phyloP scores from a whole-genome alignment of 2,797 vertebrate genomes.

The Acanthis flammea region DNA sequence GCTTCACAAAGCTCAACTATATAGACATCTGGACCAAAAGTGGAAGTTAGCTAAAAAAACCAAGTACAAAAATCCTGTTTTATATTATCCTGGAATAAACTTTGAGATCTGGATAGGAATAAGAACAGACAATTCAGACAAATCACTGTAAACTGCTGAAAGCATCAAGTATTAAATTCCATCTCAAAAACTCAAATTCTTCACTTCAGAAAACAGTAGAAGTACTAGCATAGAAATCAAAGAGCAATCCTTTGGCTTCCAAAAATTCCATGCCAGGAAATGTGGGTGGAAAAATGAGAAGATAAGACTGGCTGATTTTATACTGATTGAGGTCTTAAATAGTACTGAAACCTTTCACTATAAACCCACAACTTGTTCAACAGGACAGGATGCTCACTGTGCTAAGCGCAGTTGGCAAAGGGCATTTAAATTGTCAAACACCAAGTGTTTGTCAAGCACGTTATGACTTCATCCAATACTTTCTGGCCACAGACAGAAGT shows the following conservation, averaged over 20 bases:
- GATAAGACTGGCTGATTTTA: background rate
- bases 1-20: background rate
- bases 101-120: background rate
- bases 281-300: fast-evolving
- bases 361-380: background rate
- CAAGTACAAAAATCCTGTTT: background rate
- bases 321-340: background rate
- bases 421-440: background rate
- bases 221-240: background rate
- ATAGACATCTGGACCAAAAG: background rate
- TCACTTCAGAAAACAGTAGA: background rate
- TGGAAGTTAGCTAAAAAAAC: background rate
- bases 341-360: background rate
- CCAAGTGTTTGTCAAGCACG: background rate
- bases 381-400: background rate
- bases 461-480: background rate
- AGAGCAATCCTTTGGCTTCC: background rate
- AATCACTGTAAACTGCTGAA: background rate
- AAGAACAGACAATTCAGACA: background rate
- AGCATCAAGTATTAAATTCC: background rate
- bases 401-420: background rate
- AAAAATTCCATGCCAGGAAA: background rate
- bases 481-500: background rate
- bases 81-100: background rate
- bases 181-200: background rate